A percentile compares a stretch with the other conserved stretches of the same genome.
phyloP scores from a whole-genome alignment of 2,797 vertebrate species.

The Buphagus erythrorhynchus region DNA sequence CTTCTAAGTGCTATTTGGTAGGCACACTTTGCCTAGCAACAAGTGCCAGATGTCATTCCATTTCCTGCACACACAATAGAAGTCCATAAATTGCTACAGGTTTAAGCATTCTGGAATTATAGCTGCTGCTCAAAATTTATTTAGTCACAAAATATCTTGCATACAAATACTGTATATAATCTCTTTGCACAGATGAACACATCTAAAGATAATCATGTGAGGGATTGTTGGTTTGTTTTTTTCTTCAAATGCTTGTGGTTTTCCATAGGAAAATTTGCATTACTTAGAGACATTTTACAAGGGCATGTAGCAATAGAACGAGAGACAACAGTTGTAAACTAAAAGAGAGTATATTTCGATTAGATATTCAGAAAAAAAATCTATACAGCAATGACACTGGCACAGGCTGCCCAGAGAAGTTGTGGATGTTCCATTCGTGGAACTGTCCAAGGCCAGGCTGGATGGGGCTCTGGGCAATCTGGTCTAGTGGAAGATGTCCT shows the following conservation, averaged over 20 bases:
- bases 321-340: not conserved
- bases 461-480: not conserved
- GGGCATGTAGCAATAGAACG: not conserved
- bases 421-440: not conserved
- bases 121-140: not conserved
- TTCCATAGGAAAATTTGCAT: not conserved
- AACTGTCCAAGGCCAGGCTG: not conserved
- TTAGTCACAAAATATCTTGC: not conserved
- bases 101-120: not conserved
- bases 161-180: not conserved
- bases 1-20: not conserved
- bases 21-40: constrained; percentile 58
- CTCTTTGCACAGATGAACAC: not conserved
- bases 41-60: constrained; percentile 29
- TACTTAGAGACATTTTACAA: not conserved
- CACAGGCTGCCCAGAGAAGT: not conserved
- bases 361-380: not conserved
- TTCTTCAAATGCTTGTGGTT: not conserved
- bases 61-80: not conserved
- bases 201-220: not conserved
- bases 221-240: not conserved
- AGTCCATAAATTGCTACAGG: not conserved
- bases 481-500: not conserved
- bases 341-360: not conserved
- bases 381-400: not conserved